Base-by-base conservation (phyloP, 2,113 vertebrate genomes). In the Anoura caudifer region DNA sequence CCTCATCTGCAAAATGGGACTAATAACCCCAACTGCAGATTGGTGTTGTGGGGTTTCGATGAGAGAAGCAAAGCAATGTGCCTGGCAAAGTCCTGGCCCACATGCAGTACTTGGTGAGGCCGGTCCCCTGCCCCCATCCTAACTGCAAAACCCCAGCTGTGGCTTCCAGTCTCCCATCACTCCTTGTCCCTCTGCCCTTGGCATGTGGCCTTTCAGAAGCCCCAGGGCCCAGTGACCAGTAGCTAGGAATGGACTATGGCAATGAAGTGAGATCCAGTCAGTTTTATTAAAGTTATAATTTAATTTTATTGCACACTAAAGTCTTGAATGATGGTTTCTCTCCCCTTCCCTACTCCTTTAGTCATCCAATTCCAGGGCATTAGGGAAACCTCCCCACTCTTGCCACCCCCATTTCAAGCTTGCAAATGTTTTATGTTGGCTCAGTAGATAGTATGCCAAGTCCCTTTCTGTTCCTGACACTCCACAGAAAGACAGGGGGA, bases 271-370 rank as follows among this genome's bases (percentile, higher is more conserved):
- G 96, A 98, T 94, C 92, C 91, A 96, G 96, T 96, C 96, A 97
- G 94, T 97, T 98, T 98, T 97, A 98, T 97, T 98, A 95, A 97
- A 96, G 87, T 96, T 96, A 26, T 94, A 85, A 88, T 83, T 94
- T 56, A 82, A 52, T 22, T 3, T 82, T 70, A 73, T 73, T 85
- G 56, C 90, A 50, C 1, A 56, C 56, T 94, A 41, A 95, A 91
- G 91, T 94, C 95, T 77, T 98, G 75, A 96, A 83, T 91, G 96
- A 96, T 91, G 90, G 87, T 92, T 98, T 97, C 77, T 92, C 38
- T 92, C 79, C 91, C 31, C 36, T 15, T 77, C 33, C 6, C 50
- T 95, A 56, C 31, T 91, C 38, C 82, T 92, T 80, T 47, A 84
- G 76, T 95, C 28, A 41, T 4, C 92, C 65, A 72, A 38, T 2